Base-by-base conservation (phyloP, 2,797 vertebrate genomes). In the Hyperoplus immaculatus region DNA sequence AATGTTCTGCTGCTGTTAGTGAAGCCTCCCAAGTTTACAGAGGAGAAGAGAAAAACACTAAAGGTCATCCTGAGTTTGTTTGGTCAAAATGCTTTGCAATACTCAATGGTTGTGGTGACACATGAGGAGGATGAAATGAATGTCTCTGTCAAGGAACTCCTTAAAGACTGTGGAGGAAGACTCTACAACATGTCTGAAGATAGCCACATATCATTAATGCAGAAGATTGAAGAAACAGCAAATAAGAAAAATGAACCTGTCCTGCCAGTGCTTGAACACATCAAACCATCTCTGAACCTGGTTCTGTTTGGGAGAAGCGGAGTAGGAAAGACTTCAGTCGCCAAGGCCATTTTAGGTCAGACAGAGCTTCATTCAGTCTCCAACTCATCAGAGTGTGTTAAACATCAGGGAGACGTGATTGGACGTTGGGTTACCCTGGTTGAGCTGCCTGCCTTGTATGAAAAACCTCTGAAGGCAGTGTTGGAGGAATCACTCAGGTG, bases 401-500 rank as follows among this genome's bases (percentile, higher is more conserved):
- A 50, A 62, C 18, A 80, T 63, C 77, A 81, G 70, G 73, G 49
- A 43, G 70, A 71, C 46, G 75, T 81, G 75, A 60, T 69, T 38
- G 69, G 80, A 67, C 43, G 54, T 50, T 0, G 11, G 49, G 55
- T 87, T 42, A 1, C 83, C 65, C 65, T 90, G 89, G 57, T 12
- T 41, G 2, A 92, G 29, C 78, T 92, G 72, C 62, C 92, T 85
- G 65, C 95, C 77, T 78, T 93, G 86, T 36, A 84, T 86, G 46
- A 95, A 58, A 56, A 74, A 75, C 51, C 72, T 80, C 76, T 21
- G 76, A 55, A 85, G 59, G 5, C 93, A 0, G 91, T 87, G 88
- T 84, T 91, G 72, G 89, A 94, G 78, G 94, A 95, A 86, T 95
- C 95, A 1, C 93, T 96, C 72, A 96, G 87, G 59, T 96, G 91